These are phyloP conservation scores for Hippocampus kuda DNA, from an alignment of 2,797 vertebrate genomes.

Conservation along the genomic window DNA sequence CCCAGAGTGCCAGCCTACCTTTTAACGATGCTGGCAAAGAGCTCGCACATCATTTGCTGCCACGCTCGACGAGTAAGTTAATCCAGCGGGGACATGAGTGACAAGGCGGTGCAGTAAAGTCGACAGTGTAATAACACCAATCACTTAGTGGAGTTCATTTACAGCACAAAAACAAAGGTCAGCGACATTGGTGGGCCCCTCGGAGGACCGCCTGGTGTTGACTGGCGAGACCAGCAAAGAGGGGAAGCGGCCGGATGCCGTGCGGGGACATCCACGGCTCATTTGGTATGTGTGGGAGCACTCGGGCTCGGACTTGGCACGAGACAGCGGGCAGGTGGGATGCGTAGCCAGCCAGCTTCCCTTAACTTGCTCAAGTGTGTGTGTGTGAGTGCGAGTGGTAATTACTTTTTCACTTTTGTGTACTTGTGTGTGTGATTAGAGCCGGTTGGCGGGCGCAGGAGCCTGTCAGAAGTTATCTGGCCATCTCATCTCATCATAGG, in stretches of 20 bases:
- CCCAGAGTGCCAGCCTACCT: not conserved
- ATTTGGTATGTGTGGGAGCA: conserved; percentile 55
- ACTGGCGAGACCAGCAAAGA: conserved; percentile 36
- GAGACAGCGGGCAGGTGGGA: conserved; percentile 59
- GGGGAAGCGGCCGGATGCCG: conserved; percentile 11
- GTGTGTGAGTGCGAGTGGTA: conserved; percentile 39
- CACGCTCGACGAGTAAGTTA: conserved; percentile 18
- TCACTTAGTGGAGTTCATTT: conserved; percentile 38
- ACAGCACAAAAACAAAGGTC: conserved; percentile 53
- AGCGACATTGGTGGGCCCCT: conserved; percentile 24
- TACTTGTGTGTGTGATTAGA: conserved; percentile 52
- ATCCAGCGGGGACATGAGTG: conserved; percentile 27
- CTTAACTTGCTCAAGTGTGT: conserved; percentile 51
- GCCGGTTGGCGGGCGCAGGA: conserved; percentile 53
- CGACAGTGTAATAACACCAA: conserved; percentile 31
- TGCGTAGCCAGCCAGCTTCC: conserved; percentile 62
- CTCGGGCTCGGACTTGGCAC: conserved; percentile 61
- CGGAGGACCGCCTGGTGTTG: conserved; percentile 32
- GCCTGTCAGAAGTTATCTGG: conserved; percentile 66
- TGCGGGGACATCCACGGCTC: conserved; percentile 52
- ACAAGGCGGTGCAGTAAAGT: conserved; percentile 23
- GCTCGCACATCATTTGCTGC: conserved; percentile 12
- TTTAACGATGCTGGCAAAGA: not conserved
- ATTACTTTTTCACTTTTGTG: conserved; percentile 56
- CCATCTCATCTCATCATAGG: conserved; percentile 67